Conservation (phyloP, 1,140 invertebrate species). For the Macrocentrus cingulum region DNA sequence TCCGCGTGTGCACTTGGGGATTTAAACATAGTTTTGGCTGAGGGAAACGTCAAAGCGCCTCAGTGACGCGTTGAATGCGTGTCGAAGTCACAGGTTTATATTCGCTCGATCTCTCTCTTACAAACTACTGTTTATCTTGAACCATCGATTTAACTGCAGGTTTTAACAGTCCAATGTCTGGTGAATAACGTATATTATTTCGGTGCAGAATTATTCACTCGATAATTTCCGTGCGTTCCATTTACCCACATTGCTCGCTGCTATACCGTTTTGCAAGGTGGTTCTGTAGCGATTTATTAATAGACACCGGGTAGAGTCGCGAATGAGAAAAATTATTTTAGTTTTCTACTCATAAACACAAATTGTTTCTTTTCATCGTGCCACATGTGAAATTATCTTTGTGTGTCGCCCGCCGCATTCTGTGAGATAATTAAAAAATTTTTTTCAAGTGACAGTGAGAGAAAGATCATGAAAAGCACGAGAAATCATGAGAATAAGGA, state of each 20-base stretch:
- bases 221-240: constrained; percentile 12
- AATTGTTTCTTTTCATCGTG: too few species aligned
- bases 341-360: background rate
- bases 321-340: background rate
- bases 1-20: constrained; percentile 47
- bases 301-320: too few species aligned
- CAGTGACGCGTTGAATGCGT: constrained; percentile 47
- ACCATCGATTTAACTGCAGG: too few species aligned
- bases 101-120: too few species aligned
- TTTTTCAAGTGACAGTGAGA: too few species aligned
- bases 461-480: constrained; percentile 16
- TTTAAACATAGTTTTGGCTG: constrained; percentile 60
- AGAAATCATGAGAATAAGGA: constrained; percentile 33
- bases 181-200: too few species aligned
- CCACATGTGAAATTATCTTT: too few species aligned
- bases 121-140: too few species aligned
- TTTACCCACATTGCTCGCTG: constrained; percentile 24
- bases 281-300: constrained; percentile 14
- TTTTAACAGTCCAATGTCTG: background rate
- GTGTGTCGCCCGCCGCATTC: too few species aligned
- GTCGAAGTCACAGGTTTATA: constrained; percentile 31
- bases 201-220: too few species aligned
- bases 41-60: constrained; percentile 55
- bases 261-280: constrained; percentile 22
- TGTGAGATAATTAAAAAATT: too few species aligned